phyloP scores from a whole-genome alignment of 2,888 invertebrate genomes.

The Salpingus planirostris region DNA sequence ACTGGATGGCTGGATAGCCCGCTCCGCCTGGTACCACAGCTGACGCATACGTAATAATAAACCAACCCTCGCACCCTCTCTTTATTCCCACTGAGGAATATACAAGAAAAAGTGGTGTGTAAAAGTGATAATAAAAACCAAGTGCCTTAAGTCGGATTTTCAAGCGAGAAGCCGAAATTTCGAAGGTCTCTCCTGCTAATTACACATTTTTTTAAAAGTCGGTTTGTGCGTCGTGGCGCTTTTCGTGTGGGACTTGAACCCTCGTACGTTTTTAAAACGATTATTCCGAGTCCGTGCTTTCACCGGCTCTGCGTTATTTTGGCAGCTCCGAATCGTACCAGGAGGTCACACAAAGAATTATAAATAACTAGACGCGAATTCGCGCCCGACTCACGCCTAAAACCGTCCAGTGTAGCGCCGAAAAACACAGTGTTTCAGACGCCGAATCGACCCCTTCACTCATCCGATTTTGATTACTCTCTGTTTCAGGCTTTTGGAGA shows the following conservation, averaged over 20 bases:
- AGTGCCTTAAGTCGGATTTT: not conserved
- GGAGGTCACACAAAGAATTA: slow-evolving; percentile 27
- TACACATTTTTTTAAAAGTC: not conserved
- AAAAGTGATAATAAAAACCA: not conserved
- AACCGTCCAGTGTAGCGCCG: slow-evolving; percentile 7
- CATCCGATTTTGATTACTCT: too few relatives aligned
- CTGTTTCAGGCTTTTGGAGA: slow-evolving; percentile 64
- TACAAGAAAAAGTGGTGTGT: not conserved
- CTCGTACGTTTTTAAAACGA: too few relatives aligned
- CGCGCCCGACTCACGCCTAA: slow-evolving; percentile 4
- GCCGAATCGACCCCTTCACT: not conserved
- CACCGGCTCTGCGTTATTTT: slow-evolving; percentile 19
- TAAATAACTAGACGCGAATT: slow-evolving; percentile 24
- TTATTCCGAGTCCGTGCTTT: too few relatives aligned
- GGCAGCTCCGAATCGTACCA: slow-evolving; percentile 19
- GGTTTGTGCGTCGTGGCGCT: too few relatives aligned
- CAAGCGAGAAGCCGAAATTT: not conserved
- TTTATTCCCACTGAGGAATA: too few relatives aligned
- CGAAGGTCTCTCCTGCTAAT: not conserved
- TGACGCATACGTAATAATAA: slow-evolving; percentile 5
- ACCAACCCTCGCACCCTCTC: slow-evolving; percentile 3
- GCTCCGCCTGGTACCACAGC: slow-evolving; percentile 34
- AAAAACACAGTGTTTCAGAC: slow-evolving; percentile 20
- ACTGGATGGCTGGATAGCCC: slow-evolving; percentile 48
- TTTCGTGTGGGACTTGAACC: too few relatives aligned